Evolutionary conservation across 2,888 invertebrate species (phyloP).

Genomic region (Apodemia zela): DNA sequence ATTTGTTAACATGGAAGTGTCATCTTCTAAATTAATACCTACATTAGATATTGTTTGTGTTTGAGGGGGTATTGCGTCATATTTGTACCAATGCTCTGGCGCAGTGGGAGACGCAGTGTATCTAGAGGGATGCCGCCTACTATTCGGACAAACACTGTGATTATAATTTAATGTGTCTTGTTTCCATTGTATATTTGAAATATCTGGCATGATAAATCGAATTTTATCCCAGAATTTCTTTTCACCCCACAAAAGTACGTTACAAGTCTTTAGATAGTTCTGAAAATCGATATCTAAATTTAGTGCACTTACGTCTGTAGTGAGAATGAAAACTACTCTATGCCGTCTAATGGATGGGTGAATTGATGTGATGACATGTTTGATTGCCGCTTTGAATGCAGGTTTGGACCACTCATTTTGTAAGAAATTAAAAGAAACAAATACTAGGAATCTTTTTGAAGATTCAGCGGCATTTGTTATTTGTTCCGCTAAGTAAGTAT

Average conservation of each 20-base stretch:
- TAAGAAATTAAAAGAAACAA: slow-evolving; percentile 90
- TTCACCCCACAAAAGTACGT: slow-evolving; percentile 89
- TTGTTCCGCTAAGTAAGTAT: slow-evolving; percentile 82
- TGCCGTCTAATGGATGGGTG: slow-evolving; percentile 84
- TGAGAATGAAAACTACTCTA: slow-evolving; percentile 77
- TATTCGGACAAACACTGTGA: slow-evolving; percentile 77
- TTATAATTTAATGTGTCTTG: slow-evolving; percentile 77
- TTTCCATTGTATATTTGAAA: slow-evolving; percentile 82
- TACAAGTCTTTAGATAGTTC: slow-evolving; percentile 85
- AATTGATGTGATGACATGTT: slow-evolving; percentile 83
- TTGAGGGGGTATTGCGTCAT: slow-evolving; percentile 81
- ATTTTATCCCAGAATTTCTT: slow-evolving; percentile 95
- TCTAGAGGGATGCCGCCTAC: slow-evolving; percentile 80
- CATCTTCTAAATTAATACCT: slow-evolving; percentile 78
- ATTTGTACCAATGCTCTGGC: slow-evolving; percentile 86
- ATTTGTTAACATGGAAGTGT: slow-evolving; percentile 82
- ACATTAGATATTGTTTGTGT: slow-evolving; percentile 75
- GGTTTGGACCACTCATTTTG: slow-evolving; percentile 91
- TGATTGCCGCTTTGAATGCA: slow-evolving; percentile 90
- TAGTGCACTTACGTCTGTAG: slow-evolving; percentile 84
- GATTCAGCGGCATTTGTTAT: slow-evolving; percentile 83
- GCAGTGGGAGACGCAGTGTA: slow-evolving; percentile 88
- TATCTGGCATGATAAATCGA: slow-evolving; percentile 90
- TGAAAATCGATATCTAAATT: slow-evolving; percentile 89
- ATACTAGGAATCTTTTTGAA: slow-evolving; percentile 86